Evolutionary conservation across 2,113 vertebrate genomes (phyloP), one percentile per base, ranked within the genome.

Genomic region (Prionailurus bengalensis): DNA sequence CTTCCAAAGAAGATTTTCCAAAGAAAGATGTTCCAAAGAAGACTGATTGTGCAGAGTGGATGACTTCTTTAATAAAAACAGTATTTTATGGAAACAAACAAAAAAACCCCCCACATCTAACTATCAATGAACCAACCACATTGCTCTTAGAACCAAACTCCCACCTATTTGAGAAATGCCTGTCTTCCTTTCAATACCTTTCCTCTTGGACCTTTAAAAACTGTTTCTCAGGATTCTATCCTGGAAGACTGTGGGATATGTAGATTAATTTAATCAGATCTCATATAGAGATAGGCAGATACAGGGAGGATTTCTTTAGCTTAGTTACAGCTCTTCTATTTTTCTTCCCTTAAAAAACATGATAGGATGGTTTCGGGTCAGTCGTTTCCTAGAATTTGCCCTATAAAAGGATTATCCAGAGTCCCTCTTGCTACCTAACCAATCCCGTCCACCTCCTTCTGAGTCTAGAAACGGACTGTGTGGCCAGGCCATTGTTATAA

Each of bases 11-110:
- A 94, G 53, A 73, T 88, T 66, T 79, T 96, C 76, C 58, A 95
- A 97, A 87, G 83, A 97, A 94, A 88, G 86, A 89, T 86, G 48
- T 39, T 84, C 81, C 86, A 91, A 94, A 92, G 70, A 87, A 95
- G 61, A 88, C 0, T 19, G 70, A 87, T 48, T 96, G 82, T 95
- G 39, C 33, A 95, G 96, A 97, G 63, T 70, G 15, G 70, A 89
- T 90, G 53, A 89, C 7, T 93, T 91, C 27, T 96, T 94, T 83
- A 89, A 89, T 78, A 94, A 80, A 79, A 81, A 83, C 9, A 51
- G 4, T 86, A 55, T 53, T 95, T 94, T 78, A 74, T 7, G 21
- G 58, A 61, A 61, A 61, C 58, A 61, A 61, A 51, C 51, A 51
- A 14, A 51, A 2, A 89, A n/a, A 93, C 78, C 82, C 1, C 45